phyloP scores from a whole-genome alignment of 2,113 vertebrate species.

The Paedocypris sp. region DNA sequence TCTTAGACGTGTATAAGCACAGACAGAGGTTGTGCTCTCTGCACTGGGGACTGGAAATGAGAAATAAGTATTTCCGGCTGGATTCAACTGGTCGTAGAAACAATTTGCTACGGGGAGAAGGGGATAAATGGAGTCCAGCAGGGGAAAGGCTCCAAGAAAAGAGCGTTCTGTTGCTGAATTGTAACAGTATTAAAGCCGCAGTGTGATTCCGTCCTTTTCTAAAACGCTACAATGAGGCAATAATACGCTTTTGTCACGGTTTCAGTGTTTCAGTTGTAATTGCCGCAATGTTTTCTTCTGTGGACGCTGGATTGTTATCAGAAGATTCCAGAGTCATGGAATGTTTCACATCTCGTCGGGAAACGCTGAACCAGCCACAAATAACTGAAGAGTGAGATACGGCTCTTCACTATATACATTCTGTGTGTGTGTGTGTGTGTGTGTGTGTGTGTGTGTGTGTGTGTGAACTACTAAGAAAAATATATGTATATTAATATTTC shows the following conservation, averaged over 20 bases:
- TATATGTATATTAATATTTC: no score
- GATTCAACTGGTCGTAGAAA: constrained; percentile 65
- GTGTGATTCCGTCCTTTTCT: not conserved
- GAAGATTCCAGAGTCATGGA: constrained; percentile 24
- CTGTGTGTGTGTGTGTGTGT: no score
- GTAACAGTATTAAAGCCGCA: not conserved
- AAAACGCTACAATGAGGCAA: no score
- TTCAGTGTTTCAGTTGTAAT: constrained; percentile 15
- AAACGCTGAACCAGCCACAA: constrained; percentile 35
- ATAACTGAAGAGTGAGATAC: constrained; percentile 30
- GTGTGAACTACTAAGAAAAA: no score
- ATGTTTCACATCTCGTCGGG: constrained; percentile 23
- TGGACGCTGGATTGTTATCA: constrained; percentile 9
- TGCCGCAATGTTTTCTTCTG: not conserved
- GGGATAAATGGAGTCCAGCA: constrained; percentile 41
- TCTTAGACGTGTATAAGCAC: constrained; percentile 49
- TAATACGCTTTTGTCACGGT: no score
- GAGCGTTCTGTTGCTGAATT: not conserved
- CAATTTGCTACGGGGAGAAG: constrained; percentile 65
- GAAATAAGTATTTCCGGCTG: constrained; percentile 70
- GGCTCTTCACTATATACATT: no score
- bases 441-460: no score
- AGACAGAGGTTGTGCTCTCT: constrained; percentile 64
- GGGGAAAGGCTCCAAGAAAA: constrained; percentile 13
- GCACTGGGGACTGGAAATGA: constrained; percentile 63